These are phyloP conservation scores for Patella pellucida DNA, from an alignment of 2,888 invertebrate genomes.

Conservation along the genomic window DNA sequence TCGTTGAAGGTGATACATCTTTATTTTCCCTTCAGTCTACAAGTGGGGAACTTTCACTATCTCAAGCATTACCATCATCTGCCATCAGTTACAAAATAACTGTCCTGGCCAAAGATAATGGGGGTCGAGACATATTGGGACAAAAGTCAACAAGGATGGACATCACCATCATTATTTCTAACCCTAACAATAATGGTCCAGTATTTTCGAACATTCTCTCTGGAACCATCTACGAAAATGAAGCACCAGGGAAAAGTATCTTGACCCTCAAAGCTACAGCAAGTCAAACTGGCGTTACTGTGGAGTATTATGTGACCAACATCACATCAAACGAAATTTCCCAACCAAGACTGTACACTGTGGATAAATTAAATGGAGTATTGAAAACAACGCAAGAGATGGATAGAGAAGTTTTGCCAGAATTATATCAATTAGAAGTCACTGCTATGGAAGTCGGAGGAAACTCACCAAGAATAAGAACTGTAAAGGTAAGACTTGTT, in stretches of 20 bases:
- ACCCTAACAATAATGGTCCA: slow-evolving; percentile 39
- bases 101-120: slow-evolving; percentile 20
- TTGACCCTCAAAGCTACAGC: slow-evolving; percentile 77
- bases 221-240: slow-evolving; percentile 90
- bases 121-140: slow-evolving; percentile 23
- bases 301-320: slow-evolving; percentile 90
- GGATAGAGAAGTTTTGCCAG: slow-evolving; percentile 58
- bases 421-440: slow-evolving; percentile 55
- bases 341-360: slow-evolving; percentile 51
- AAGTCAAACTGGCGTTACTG: slow-evolving; percentile 61
- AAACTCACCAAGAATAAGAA: slow-evolving; percentile 52
- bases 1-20: slow-evolving; percentile 22
- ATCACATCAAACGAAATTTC: slow-evolving; percentile 73
- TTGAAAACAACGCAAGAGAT: slow-evolving; percentile 48
- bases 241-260: slow-evolving; percentile 87
- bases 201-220: slow-evolving; percentile 72
- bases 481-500: slow-evolving; percentile 54
- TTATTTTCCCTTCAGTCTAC: slow-evolving; percentile 30
- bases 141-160: slow-evolving; percentile 35
- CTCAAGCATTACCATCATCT: slow-evolving; percentile 17
- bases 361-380: slow-evolving; percentile 53
- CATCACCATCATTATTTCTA: slow-evolving; percentile 40
- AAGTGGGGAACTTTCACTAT: slow-evolving; percentile 32
- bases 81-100: slow-evolving; percentile 12
- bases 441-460: slow-evolving; percentile 56